Evolutionary conservation across 2,113 vertebrate genomes (phyloP).

Genomic region (Corvus moneduloides): DNA sequence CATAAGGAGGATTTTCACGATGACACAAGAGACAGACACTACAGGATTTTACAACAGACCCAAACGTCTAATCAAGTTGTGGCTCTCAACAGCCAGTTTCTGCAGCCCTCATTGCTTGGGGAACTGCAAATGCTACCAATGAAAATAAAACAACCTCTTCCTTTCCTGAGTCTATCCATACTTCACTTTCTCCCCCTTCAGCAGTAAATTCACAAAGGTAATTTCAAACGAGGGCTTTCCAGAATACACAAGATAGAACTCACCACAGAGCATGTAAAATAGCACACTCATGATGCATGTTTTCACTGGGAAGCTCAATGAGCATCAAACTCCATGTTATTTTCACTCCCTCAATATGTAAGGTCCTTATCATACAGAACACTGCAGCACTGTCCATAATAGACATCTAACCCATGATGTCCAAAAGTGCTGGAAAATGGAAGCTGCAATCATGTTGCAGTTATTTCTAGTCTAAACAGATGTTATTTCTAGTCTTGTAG

Average conservation of each 20-base stretch:
- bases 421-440: not conserved
- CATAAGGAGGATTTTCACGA: not conserved
- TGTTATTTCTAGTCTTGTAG: not conserved
- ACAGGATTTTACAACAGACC: not conserved
- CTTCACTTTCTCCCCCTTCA: not conserved
- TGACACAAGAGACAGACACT: not conserved
- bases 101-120: not conserved
- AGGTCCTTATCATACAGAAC: not conserved
- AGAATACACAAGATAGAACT: not conserved
- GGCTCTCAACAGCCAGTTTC: not conserved
- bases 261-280: not conserved
- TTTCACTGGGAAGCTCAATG: not conserved
- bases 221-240: not conserved
- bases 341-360: not conserved
- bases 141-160: not conserved
- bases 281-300: fast-evolving
- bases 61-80: not conserved
- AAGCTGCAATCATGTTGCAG: not conserved
- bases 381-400: not conserved
- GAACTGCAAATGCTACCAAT: not conserved
- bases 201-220: not conserved
- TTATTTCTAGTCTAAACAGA: not conserved
- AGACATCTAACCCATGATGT: not conserved
- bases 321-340: not conserved
- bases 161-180: not conserved